These are phyloP conservation scores for Manis crassicaudata DNA, from an alignment of 2,797 vertebrate species.

Conservation along the genomic window DNA sequence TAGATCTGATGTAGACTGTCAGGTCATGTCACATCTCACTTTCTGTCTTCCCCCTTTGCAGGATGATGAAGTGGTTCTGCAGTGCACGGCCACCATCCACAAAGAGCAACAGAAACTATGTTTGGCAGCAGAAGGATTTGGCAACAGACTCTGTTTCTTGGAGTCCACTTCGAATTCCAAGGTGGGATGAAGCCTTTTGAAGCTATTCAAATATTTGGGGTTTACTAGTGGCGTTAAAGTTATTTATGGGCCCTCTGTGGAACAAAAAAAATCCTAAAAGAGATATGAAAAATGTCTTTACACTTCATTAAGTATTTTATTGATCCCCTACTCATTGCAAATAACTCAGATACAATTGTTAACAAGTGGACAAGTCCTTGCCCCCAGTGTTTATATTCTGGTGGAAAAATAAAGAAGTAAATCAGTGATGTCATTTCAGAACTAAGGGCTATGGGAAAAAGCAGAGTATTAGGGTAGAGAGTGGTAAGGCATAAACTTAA, in stretches of 20 bases:
- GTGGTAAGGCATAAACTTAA: not conserved
- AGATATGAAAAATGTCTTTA: not conserved
- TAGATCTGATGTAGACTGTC: not conserved
- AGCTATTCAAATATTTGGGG: not conserved
- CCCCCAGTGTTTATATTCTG: not conserved
- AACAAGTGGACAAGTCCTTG: not conserved
- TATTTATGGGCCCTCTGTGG: not conserved
- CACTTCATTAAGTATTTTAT: not conserved
- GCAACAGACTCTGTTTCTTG: constrained; percentile 97
- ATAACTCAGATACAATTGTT: not conserved
- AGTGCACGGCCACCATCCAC: constrained; percentile 93
- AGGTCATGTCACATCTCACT: not conserved
- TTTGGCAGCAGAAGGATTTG: constrained; percentile 96
- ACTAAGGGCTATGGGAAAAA: not conserved
- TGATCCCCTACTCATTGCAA: not conserved
- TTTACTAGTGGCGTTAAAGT: not conserved
- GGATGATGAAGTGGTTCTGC: constrained; percentile 97
- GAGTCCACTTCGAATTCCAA: constrained; percentile 98
- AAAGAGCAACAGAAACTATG: constrained; percentile 97
- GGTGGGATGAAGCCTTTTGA: constrained; percentile 84
- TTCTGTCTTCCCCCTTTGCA: constrained; percentile 74
- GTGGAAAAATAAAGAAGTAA: not conserved
- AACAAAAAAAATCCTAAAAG: not conserved
- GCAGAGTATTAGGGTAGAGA: not conserved
- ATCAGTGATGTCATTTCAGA: not conserved